Conservation (phyloP, 2,797 vertebrate species). For the Syngnathus acus region DNA sequence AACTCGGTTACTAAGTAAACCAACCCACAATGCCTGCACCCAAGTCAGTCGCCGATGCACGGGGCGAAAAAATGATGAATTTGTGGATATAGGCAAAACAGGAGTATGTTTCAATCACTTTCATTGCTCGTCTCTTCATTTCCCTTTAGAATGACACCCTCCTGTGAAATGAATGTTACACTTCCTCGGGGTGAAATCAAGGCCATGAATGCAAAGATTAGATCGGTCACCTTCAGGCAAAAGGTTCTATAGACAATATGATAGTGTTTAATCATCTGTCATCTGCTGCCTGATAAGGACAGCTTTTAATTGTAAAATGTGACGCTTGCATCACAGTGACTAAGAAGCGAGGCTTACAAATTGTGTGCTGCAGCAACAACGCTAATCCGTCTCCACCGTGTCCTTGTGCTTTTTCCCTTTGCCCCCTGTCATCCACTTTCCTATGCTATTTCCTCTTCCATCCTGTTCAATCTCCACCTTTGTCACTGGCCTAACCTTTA, state of each 20-base stretch:
- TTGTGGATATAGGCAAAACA: not conserved
- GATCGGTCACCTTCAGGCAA: not conserved
- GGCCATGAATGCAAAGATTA: not conserved
- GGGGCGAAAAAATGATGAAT: too few species aligned
- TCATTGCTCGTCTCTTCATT: not conserved
- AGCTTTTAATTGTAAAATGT: not conserved
- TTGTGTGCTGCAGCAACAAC: slow-evolving; percentile 14
- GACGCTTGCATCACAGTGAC: not conserved
- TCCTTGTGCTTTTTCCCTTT: slow-evolving; percentile 23
- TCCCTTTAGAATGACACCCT: not conserved
- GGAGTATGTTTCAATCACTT: not conserved
- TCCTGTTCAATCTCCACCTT: slow-evolving; percentile 58
- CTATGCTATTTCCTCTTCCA: slow-evolving; percentile 47
- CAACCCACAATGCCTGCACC: not conserved
- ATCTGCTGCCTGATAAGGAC: not conserved
- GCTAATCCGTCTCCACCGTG: slow-evolving; percentile 18
- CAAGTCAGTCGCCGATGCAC: too few species aligned
- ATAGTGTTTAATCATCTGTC: slow-evolving; percentile 3
- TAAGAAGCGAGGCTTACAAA: slow-evolving; percentile 12
- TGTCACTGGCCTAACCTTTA: slow-evolving; percentile 42
- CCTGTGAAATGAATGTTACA: not conserved
- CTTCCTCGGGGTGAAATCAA: slow-evolving; percentile 4
- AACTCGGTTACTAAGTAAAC: not conserved
- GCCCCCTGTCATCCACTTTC: slow-evolving; percentile 35
- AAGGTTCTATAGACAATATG: not conserved